Percentiles rank a stretch among this genome's conserved stretches.
Evolutionary conservation across 2,888 invertebrate species (phyloP).

Genomic region (Callimorpha dominula): DNA sequence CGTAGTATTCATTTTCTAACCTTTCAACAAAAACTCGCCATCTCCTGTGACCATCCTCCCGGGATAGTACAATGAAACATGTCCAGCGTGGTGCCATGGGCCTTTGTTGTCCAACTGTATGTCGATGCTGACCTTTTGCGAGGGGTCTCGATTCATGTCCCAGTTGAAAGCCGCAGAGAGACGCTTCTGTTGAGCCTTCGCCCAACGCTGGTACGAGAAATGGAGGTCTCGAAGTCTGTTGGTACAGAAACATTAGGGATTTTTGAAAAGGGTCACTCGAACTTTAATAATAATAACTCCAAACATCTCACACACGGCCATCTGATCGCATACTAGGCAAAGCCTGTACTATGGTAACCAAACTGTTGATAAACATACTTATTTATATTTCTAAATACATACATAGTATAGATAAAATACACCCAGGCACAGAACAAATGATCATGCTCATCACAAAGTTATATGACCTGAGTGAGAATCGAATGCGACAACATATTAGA

Average conservation of each 20-base stretch:
- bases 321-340: no score
- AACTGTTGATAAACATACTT: no score
- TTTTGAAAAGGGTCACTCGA: background rate
- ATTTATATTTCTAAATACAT: no score
- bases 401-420: no score
- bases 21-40: slow-evolving; percentile 87
- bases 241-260: background rate
- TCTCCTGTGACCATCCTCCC: slow-evolving; percentile 90
- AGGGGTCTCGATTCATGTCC: slow-evolving; percentile 95
- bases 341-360: no score
- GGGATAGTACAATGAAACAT: slow-evolving; percentile 90
- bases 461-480: no score
- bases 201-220: slow-evolving; percentile 88
- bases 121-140: slow-evolving; percentile 89
- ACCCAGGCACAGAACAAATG: no score
- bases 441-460: no score
- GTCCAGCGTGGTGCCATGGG: slow-evolving; percentile 88
- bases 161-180: slow-evolving; percentile 92
- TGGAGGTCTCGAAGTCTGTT: slow-evolving; percentile 91
- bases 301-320: no score
- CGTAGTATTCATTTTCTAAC: slow-evolving; percentile 54
- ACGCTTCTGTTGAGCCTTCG: slow-evolving; percentile 88
- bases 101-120: slow-evolving; percentile 88
- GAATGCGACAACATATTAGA: no score
- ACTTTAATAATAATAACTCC: no score